A percentile compares a stretch with the other conserved stretches of the same genome.
These are phyloP conservation scores for Eonycteris spelaea DNA, from an alignment of 2,113 vertebrate genomes.

Conservation along the genomic window DNA sequence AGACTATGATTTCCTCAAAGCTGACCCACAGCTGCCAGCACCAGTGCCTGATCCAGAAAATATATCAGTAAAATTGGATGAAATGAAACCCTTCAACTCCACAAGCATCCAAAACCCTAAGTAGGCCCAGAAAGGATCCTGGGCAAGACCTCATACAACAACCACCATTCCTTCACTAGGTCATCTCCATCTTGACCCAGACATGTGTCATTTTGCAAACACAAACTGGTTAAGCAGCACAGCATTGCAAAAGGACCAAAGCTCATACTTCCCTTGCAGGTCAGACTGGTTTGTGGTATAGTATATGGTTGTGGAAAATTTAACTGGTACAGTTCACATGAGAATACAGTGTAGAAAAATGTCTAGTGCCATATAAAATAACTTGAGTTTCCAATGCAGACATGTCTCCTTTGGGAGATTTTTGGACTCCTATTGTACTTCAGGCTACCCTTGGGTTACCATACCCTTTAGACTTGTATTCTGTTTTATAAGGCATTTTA, in stretches of 20 bases:
- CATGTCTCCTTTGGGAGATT: background rate
- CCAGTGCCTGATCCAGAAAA: background rate
- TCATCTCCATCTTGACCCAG: background rate
- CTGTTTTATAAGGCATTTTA: background rate
- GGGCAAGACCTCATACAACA: background rate
- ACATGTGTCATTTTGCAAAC: slow-evolving; percentile 33
- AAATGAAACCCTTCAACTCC: background rate
- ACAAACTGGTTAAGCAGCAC: slow-evolving; percentile 68
- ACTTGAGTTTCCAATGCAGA: background rate
- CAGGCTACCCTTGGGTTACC: background rate
- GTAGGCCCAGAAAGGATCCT: background rate
- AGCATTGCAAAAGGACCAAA: slow-evolving; percentile 58
- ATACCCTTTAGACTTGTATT: background rate
- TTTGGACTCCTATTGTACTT: background rate
- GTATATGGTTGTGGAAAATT: slow-evolving; percentile 34
- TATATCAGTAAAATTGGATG: background rate
- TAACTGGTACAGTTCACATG: slow-evolving; percentile 13
- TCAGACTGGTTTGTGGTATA: slow-evolving; percentile 67
- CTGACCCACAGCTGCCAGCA: background rate
- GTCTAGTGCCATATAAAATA: background rate
- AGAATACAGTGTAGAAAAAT: slow-evolving; percentile 8
- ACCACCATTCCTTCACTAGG: background rate
- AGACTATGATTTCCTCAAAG: slow-evolving; percentile 8
- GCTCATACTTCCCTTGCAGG: slow-evolving; percentile 58
- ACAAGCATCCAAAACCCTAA: background rate